Base-by-base conservation (phyloP, 2,888 invertebrate species). In the Alloscopus bannaensis region DNA sequence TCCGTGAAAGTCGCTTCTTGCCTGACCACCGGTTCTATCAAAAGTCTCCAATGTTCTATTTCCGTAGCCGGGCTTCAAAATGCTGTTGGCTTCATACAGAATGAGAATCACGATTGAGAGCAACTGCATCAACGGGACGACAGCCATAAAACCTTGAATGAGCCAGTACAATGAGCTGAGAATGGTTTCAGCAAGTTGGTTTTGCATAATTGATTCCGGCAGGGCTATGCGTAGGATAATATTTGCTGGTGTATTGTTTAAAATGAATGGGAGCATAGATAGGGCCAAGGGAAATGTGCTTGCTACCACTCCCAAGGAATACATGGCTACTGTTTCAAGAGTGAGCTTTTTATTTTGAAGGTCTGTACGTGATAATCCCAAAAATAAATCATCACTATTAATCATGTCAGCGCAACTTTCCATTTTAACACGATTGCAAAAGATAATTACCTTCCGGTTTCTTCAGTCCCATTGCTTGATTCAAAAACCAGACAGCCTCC, bases 381-480 rank as follows among this genome's bases (percentile, higher is more conserved):
- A 13, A 36, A 36, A 36, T 8, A 36, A 36, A 36, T 8, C 36
- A 8, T 36, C 36, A 28, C 47, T 42, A 45, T 26, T 59, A 18
- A 6, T 47, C n/a, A n/a, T n/a, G n/a, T n/a, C n/a, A n/a, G n/a
- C n/a, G n/a, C n/a, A n/a, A n/a, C n/a, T n/a, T n/a, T n/a, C n/a
- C n/a, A n/a, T n/a, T n/a, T n/a, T n/a, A n/a, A n/a, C n/a, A n/a
- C n/a, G n/a, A n/a, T n/a, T n/a, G n/a, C 18, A 4, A 40, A 64
- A 16, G 22, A 64, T 36, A 28, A 42, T 57, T 57, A 69, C 68
- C 68, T 16, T 36, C 40, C 18, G 22, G 13, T 8, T 31, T 69
- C 42, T 69, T 69, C 18, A 70, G n/a, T 4, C 18, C 20, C 57
- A 70, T 59, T 3, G 20, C 16, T 45, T 70, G 59, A 29, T 70